These are phyloP conservation scores for Melinaea marsaeus DNA, from an alignment of 2,888 invertebrate genomes.

Conservation along the genomic window DNA sequence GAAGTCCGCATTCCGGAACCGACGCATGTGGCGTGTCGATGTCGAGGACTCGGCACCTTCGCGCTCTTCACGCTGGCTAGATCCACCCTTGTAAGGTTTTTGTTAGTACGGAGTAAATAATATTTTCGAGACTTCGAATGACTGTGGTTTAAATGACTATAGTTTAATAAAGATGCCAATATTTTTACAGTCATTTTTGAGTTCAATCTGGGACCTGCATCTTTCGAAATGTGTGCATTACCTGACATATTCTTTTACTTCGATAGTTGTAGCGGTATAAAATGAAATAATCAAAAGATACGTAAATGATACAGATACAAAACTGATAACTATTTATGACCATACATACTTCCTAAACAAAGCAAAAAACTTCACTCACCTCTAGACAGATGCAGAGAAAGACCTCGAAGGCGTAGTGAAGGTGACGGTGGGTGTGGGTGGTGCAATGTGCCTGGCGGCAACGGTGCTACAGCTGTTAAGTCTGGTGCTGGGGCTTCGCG, in stretches of 20 bases:
- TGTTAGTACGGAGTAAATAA: background rate
- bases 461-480: constrained; percentile 60
- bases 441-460: constrained; percentile 63
- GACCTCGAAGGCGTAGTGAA: constrained; percentile 63
- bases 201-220: too few relatives aligned
- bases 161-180: too few relatives aligned
- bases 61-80: constrained; percentile 62
- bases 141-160: too few relatives aligned
- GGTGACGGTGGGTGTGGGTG: constrained; percentile 61
- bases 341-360: too few relatives aligned
- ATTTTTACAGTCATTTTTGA: too few relatives aligned
- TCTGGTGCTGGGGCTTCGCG: constrained; percentile 48
- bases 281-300: too few relatives aligned
- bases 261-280: too few relatives aligned
- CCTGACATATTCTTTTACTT: too few relatives aligned
- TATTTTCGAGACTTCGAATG: too few relatives aligned
- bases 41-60: constrained; percentile 62
- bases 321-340: too few relatives aligned
- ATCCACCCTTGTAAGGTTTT: constrained; percentile 57
- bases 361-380: background rate
- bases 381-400: constrained; percentile 63
- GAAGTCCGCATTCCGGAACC: constrained; percentile 63
- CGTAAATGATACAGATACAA: too few relatives aligned
- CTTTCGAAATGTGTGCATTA: too few relatives aligned
- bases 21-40: constrained; percentile 58